Evolutionary conservation across 2,113 vertebrate species (phyloP).

Genomic region (Oceanodroma tethys): DNA sequence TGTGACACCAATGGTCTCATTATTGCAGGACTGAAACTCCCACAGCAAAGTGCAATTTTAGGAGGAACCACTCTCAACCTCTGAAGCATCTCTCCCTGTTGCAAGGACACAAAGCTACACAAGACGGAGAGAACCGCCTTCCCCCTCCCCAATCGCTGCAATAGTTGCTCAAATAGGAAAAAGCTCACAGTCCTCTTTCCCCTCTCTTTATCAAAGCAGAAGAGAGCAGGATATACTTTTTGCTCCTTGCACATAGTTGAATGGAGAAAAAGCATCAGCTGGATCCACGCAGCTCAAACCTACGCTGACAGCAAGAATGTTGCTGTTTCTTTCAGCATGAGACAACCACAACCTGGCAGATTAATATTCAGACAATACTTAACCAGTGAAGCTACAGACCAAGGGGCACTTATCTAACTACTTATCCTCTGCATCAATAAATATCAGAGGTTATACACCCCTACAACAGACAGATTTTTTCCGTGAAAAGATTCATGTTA

Average conservation of each 20-base stretch:
- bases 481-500: neutral
- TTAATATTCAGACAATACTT: neutral
- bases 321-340: neutral
- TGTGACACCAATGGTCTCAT: neutral
- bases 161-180: neutral
- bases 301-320: neutral
- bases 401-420: neutral
- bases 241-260: neutral
- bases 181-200: neutral
- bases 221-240: neutral
- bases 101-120: neutral
- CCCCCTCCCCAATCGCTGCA: accelerated
- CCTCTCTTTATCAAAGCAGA: neutral
- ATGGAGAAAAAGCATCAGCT: neutral
- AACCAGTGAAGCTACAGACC: neutral
- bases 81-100: neutral
- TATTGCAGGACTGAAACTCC: neutral
- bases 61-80: neutral
- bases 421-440: neutral
- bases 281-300: neutral
- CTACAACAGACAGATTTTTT: neutral
- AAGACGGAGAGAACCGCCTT: neutral
- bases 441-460: neutral
- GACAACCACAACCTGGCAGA: neutral
- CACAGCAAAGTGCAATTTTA: neutral